Evolutionary conservation across 2,797 vertebrate species (phyloP).

Genomic region (Spinus pinus): DNA sequence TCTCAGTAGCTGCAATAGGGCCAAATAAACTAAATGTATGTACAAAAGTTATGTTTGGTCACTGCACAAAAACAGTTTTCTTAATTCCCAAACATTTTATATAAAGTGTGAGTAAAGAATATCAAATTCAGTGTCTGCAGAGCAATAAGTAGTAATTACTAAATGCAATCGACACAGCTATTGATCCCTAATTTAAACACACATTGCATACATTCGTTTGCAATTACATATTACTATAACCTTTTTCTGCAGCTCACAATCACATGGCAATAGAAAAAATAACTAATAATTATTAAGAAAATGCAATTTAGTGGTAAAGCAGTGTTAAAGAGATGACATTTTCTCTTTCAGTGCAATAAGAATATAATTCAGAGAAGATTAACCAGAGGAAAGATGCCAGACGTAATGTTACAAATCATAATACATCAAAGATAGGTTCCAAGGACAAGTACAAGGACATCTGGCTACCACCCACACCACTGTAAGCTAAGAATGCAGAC

Average conservation of each 20-base stretch:
- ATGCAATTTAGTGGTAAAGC: background rate
- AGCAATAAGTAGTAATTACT: background rate
- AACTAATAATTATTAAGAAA: background rate
- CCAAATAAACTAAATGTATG: background rate
- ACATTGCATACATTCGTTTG: background rate
- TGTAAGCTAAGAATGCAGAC: background rate
- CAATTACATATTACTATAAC: background rate
- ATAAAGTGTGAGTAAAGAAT: background rate
- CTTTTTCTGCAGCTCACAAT: background rate
- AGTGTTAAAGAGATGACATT: background rate
- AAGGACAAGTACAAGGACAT: slow-evolving; percentile 12
- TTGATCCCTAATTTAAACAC: background rate
- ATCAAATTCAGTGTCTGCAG: background rate
- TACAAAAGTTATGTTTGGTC: background rate
- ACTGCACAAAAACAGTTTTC: background rate
- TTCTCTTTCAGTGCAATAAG: background rate
- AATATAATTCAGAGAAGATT: background rate
- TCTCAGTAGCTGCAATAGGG: background rate
- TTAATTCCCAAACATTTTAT: background rate
- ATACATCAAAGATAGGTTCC: background rate
- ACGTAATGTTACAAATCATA: background rate
- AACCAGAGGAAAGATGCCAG: background rate
- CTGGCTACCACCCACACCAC: background rate
- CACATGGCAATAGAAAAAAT: background rate
- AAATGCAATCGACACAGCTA: background rate